Evolutionary conservation across 2,113 vertebrate species (phyloP), one percentile per base, ranked within the genome.

Genomic region (Perca fluviatilis): DNA sequence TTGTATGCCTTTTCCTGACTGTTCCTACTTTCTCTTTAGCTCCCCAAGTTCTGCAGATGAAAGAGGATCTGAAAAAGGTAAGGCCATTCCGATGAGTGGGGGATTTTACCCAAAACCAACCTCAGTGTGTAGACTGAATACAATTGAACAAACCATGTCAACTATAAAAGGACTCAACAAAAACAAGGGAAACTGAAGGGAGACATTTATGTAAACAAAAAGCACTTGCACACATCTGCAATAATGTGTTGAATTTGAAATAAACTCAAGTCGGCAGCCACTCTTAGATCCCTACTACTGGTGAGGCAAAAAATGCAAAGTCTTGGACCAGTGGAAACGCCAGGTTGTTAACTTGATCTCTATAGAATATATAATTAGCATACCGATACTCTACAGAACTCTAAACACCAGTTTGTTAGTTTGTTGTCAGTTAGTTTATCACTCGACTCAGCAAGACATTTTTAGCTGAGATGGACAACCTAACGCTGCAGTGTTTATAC

Each of bases 61-160:
- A 60, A 87, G 15, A 77, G 89, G 74, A 85, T 91, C 92, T 85
- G 94, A 84, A 84, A 96, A 95, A 92, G 95, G 95, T 96, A 94
- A 95, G 91, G 14, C 61, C n/a, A 43, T 21, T 53, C 61, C 46
- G 43, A 27, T 30, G 33, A 66, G 40, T 58, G 33, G 60, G 75
- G 49, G 36, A 25, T 71, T 74, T 62, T 46, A 27, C 64, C 58
- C 68, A 66, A 56, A 73, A 27, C 79, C 62, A 82, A 76, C 46
- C 54, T 54, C 68, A 51, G 47, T 10, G 2, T 56, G 23, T 74
- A 57, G 64, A 58, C 25, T 8, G 3, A 70, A 64, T 51, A 54
- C 25, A 62, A 66, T 3, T 19, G 8, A 75, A 40, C 30, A 27
- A 40, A 19, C 2, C 0, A n/a, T 14, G 21, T 14, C 49, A 74